Evolutionary conservation across 2,797 vertebrate species (phyloP).

Genomic region (Amblyopsis hoosieri): DNA sequence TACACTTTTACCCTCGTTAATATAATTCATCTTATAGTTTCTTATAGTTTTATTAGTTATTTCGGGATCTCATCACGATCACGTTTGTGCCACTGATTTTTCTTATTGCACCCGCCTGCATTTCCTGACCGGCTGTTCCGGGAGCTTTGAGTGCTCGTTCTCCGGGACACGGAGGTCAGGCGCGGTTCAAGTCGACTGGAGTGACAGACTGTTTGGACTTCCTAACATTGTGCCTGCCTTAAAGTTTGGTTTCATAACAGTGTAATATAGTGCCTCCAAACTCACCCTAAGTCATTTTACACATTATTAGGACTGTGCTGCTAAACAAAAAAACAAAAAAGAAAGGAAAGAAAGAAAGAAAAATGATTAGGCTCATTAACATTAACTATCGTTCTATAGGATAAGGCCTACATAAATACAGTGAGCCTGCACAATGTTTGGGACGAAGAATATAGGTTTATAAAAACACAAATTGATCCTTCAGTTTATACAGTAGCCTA

Average conservation of each 20-base stretch:
- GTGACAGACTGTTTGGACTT: constrained; percentile 81
- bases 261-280: constrained; percentile 12
- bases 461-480: too few relatives aligned
- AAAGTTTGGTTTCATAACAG: constrained; percentile 59
- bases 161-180: constrained; percentile 72
- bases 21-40: too few relatives aligned
- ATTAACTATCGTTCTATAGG: too few relatives aligned
- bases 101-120: constrained; percentile 30
- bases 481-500: too few relatives aligned
- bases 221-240: constrained; percentile 85
- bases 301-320: background rate
- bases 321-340: background rate
- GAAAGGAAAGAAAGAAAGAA: background rate
- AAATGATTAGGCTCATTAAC: background rate
- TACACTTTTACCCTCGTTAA: too few relatives aligned
- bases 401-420: too few relatives aligned
- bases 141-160: constrained; percentile 41
- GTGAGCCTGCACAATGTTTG: too few relatives aligned
- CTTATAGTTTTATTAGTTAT: too few relatives aligned
- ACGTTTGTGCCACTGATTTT: background rate
- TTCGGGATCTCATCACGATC: too few relatives aligned
- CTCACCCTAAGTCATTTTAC: background rate
- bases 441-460: too few relatives aligned
- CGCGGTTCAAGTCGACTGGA: constrained; percentile 77
- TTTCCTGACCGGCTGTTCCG: constrained; percentile 53